Evolutionary conservation across 2,113 vertebrate genomes (phyloP), one percentile per base, ranked within the genome.

Genomic region (Dipodomys stephensi): DNA sequence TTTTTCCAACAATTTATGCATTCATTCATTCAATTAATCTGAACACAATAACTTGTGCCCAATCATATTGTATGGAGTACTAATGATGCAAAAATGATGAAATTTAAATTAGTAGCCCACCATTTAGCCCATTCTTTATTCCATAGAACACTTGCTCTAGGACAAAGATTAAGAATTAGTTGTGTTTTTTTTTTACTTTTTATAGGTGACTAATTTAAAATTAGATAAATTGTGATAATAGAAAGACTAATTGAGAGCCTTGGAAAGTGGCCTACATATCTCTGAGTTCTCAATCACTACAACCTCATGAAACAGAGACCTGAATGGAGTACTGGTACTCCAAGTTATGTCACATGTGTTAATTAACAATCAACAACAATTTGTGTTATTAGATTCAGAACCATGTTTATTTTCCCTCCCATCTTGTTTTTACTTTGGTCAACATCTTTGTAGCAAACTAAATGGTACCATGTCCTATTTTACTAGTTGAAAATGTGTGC

Each of bases 11-110:
- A 77, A 2, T 65, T 91, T 69, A 5, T 39, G 35, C 13, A 32
- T 69, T 60, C 10, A 68, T 39, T 87, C 25, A 44, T 64, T 92
- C 22, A 94, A 23, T 18, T 89, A 83, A 88, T n/a, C 22, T 78
- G 1, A 18, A 73, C 9, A n/a, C 30, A 69, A 6, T 87, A 32
- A 7, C 12, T 71, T 27, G 44, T 39, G 22, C n/a, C 15, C 46
- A n/a, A 2, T 89, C 0, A 72, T 62, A 15, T 3, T 76, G 7
- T 39, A 3, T 71, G 68, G n/a, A 71, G 23, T 44, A 53, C 18
- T 28, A 23, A 4, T 77, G 12, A n/a, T 68, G 11, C 12, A 90
- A 49, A 80, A 32, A 12, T 65, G 39, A 28, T 23, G 0, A 89
- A 72, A 39, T 16, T 32, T n/a, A 12, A 5, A 53, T 11, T 88